Evolutionary conservation across 2,888 invertebrate genomes (phyloP).

Genomic region (Chaitophorus viminalis): DNA sequence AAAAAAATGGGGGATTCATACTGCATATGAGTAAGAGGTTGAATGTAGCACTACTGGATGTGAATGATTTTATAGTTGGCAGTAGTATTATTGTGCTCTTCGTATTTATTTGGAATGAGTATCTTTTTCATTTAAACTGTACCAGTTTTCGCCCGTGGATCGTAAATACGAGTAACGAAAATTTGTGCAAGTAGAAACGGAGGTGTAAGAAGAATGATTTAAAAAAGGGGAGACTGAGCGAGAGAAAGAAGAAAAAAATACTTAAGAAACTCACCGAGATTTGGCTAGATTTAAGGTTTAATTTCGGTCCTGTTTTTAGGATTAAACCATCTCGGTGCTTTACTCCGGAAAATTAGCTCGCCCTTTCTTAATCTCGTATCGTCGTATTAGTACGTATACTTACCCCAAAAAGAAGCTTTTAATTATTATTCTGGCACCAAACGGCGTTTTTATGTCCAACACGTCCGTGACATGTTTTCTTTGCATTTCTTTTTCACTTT

Average conservation of each 20-base stretch:
- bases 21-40: slow-evolving; percentile 20
- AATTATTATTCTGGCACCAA: slow-evolving; percentile 45
- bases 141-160: not conserved
- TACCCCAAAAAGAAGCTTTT: not conserved
- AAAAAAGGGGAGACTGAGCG: not conserved
- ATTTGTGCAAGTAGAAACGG: slow-evolving; percentile 44
- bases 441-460: slow-evolving; percentile 54
- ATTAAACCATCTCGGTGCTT: slow-evolving; percentile 61
- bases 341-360: slow-evolving; percentile 59
- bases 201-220: slow-evolving; percentile 31
- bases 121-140: slow-evolving; percentile 2
- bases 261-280: slow-evolving; percentile 57
- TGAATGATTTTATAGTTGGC: slow-evolving; percentile 34
- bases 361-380: slow-evolving; percentile 35
- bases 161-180: slow-evolving; percentile 50
- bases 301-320: slow-evolving; percentile 56
- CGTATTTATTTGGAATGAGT: slow-evolving; percentile 47
- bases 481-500: not conserved
- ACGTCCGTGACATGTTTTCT: slow-evolving; percentile 41
- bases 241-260: slow-evolving; percentile 28
- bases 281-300: slow-evolving; percentile 61
- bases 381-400: slow-evolving; percentile 32
- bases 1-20: not conserved
- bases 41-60: not conserved
- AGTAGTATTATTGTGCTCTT: not conserved